Evolutionary conservation across 1,140 invertebrate species (phyloP).

Genomic region (Phthorimaea operculella): DNA sequence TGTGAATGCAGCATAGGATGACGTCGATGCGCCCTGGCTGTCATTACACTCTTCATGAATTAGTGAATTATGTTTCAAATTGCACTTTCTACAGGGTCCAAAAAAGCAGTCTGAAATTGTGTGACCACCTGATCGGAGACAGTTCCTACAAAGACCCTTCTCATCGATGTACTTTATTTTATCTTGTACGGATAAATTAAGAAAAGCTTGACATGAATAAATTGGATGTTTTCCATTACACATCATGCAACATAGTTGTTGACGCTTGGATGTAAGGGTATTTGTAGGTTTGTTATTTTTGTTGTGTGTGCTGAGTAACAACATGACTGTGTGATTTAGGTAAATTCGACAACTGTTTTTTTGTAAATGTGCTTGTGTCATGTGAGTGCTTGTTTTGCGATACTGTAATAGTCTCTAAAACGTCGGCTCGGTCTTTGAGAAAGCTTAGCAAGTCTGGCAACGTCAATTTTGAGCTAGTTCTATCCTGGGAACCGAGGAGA

Average conservation of each 20-base stretch:
- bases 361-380: background rate
- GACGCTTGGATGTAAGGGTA: background rate
- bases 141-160: conserved; percentile 15
- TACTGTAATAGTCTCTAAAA: conserved; percentile 11
- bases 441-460: conserved; percentile 11
- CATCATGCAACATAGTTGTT: background rate
- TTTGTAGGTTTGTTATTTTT: background rate
- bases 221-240: conserved; percentile 10
- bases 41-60: conserved; percentile 10
- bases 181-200: conserved; percentile 9
- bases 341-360: background rate
- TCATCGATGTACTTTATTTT: conserved; percentile 10
- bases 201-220: conserved; percentile 10
- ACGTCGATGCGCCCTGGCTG: background rate
- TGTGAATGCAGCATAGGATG: background rate
- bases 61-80: conserved; percentile 20
- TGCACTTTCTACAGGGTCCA: conserved; percentile 16
- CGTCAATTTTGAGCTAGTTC: background rate
- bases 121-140: conserved; percentile 16
- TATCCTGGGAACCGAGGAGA: background rate
- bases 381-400: background rate
- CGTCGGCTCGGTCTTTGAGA: conserved; percentile 12
- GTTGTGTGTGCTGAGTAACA: background rate
- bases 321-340: conserved; percentile 4
- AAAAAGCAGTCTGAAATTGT: conserved; percentile 11